These are phyloP conservation scores for Sinotaia quadrata DNA, from an alignment of 2,888 invertebrate genomes.

Conservation along the genomic window DNA sequence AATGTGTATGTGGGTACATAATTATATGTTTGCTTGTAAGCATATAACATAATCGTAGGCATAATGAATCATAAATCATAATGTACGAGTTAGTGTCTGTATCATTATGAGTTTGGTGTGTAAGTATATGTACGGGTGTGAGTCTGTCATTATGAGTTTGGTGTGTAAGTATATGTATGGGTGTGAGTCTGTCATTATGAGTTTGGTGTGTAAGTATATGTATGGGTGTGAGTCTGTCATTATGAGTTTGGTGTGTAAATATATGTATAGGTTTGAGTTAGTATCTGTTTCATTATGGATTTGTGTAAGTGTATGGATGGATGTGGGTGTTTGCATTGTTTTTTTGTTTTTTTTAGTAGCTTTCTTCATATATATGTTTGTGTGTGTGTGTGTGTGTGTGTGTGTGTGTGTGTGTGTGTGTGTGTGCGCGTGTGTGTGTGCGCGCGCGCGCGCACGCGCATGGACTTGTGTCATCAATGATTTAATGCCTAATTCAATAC, in stretches of 20 bases:
- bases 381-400: conserved; percentile 6
- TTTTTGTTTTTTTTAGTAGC: background rate
- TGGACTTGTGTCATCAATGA: background rate
- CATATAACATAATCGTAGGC: no score
- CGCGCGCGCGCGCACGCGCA: background rate
- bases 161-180: no score
- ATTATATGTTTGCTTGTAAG: no score
- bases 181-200: no score
- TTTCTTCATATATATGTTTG: background rate
- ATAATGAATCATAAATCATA: no score
- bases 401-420: background rate
- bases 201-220: background rate
- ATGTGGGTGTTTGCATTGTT: background rate
- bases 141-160: no score
- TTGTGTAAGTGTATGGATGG: background rate
- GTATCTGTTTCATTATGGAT: background rate
- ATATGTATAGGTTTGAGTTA: background rate
- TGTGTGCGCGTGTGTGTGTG: background rate
- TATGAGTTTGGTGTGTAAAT: no score
- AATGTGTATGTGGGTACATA: no score
- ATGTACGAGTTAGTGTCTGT: no score
- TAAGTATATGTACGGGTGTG: no score
- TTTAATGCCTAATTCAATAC: background rate
- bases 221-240: background rate
- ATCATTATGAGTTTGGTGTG: no score